These are phyloP conservation scores for Acanthosepion lycidas DNA, from an alignment of 2,888 invertebrate species.

Conservation along the genomic window DNA sequence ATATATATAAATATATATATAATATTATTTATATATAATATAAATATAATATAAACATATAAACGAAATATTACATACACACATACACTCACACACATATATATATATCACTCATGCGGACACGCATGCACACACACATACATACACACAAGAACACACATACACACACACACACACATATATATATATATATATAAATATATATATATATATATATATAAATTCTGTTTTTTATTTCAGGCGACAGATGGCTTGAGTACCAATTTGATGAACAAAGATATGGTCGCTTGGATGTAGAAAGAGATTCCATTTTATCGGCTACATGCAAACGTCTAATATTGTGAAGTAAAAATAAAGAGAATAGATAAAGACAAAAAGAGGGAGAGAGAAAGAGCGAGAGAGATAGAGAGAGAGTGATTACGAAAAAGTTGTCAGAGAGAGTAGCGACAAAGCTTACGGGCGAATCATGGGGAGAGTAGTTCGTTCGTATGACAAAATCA, in stretches of 20 bases:
- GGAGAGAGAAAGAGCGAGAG: background rate
- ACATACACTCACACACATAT: too few relatives aligned
- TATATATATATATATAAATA: background rate
- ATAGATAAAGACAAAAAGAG: background rate
- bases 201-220: background rate
- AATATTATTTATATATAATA: too few relatives aligned
- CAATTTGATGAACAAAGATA: background rate
- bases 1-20: too few relatives aligned
- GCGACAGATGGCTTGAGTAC: background rate
- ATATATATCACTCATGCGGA: too few relatives aligned
- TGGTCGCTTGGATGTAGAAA: background rate
- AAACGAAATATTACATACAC: too few relatives aligned
- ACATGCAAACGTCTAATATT: background rate
- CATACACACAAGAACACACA: background rate
- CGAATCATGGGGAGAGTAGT: too few relatives aligned
- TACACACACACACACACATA: too few relatives aligned
- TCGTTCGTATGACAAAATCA: too few relatives aligned
- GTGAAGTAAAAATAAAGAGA: background rate
- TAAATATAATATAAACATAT: too few relatives aligned
- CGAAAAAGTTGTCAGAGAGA: too few relatives aligned
- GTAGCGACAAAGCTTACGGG: too few relatives aligned
- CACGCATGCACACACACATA: background rate
- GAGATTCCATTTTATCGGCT: background rate
- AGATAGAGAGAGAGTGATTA: background rate
- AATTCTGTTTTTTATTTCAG: background rate